These are phyloP conservation scores for Limnothrissa miodon DNA, from an alignment of 2,113 vertebrate species.

Conservation along the genomic window DNA sequence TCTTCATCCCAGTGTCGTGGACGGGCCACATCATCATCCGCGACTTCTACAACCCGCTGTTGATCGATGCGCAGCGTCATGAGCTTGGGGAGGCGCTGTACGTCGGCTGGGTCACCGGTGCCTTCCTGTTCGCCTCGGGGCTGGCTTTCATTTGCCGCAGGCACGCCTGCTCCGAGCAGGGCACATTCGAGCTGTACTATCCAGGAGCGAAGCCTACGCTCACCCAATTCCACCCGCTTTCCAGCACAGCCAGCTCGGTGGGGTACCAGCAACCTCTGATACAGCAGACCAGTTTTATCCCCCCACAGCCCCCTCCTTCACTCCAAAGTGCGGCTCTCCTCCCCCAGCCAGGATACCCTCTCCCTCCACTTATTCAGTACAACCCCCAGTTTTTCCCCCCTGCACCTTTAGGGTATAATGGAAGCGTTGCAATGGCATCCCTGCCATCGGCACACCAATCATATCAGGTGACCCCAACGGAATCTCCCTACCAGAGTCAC, in stretches of 20 bases:
- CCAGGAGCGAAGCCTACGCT: conserved; percentile 21
- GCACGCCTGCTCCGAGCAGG: conserved; percentile 41
- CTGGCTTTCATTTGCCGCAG: conserved; percentile 62
- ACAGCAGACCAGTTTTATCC: conserved; percentile 22
- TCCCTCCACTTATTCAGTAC: conserved; percentile 33
- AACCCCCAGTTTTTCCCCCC: conserved; percentile 30
- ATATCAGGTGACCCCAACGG: conserved; percentile 40
- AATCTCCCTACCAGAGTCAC: conserved; percentile 46
- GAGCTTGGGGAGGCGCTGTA: conserved; percentile 78
- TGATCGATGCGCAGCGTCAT: conserved; percentile 69
- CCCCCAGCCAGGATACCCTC: conserved; percentile 11
- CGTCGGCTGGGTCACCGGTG: conserved; percentile 73
- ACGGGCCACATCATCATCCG: conserved; percentile 48
- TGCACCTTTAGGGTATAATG: conserved; percentile 44
- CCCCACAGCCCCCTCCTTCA: conserved; percentile 23
- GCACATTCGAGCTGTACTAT: conserved; percentile 44
- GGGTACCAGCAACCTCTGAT: conserved; percentile 33
- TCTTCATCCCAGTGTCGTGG: conserved; percentile 59
- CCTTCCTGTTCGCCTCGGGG: conserved; percentile 65
- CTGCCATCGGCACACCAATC: conserved; percentile 38
- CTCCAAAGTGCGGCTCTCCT: conserved; percentile 38
- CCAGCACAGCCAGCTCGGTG: conserved; percentile 41
- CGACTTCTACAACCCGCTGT: conserved; percentile 73
- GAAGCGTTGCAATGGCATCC: conserved; percentile 6
- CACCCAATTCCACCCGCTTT: conserved; percentile 53